phyloP scores from a whole-genome alignment of 2,113 vertebrate genomes.

The Elanus axillaris region DNA sequence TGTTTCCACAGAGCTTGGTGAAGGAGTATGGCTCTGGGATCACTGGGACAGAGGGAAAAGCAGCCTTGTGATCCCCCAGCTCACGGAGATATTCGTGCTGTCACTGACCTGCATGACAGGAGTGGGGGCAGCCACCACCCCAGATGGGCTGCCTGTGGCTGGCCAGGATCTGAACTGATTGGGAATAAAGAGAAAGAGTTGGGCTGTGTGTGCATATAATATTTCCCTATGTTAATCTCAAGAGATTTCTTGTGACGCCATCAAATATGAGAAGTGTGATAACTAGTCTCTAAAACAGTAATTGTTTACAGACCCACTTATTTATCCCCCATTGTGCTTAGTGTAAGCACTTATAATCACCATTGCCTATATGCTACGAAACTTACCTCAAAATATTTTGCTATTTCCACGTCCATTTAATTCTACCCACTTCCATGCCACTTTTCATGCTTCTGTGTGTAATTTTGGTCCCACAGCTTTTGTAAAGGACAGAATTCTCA shows the following conservation, averaged over 20 bases:
- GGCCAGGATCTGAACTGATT: neutral
- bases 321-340: neutral
- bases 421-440: neutral
- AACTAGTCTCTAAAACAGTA: neutral
- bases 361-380: neutral
- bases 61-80: neutral
- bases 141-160: too few relatives aligned
- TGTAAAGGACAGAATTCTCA: neutral
- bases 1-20: neutral
- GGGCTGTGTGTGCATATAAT: neutral
- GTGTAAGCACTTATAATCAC: neutral
- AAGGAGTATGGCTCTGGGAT: neutral
- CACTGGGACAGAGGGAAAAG: neutral
- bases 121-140: neutral
- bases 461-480: neutral
- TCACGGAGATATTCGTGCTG: fast-evolving
- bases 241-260: neutral
- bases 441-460: neutral
- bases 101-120: neutral
- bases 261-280: neutral
- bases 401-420: neutral
- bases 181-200: neutral
- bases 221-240: neutral
- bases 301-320: neutral
- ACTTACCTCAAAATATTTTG: neutral